Conservation (phyloP, 2,113 vertebrate genomes). For the Rhinolophus ferrumequinum region DNA sequence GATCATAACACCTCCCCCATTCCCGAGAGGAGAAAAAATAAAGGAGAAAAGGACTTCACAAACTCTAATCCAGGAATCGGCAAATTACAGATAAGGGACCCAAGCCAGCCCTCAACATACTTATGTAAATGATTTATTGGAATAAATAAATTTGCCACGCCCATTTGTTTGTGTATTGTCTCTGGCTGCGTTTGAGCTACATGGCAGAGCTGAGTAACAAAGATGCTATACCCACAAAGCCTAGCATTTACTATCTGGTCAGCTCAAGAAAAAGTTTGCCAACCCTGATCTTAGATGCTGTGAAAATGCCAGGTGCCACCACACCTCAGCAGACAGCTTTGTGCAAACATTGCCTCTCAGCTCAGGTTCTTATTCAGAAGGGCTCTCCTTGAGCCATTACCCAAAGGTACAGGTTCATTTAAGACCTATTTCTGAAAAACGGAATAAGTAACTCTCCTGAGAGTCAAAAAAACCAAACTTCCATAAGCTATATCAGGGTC, state of each 20-base stretch:
- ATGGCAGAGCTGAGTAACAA: background rate
- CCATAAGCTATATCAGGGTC: fast-evolving
- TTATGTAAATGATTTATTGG: background rate
- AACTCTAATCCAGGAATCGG: background rate
- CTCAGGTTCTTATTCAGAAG: background rate
- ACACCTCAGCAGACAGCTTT: fast-evolving
- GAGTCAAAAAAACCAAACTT: background rate
- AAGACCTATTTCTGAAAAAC: background rate
- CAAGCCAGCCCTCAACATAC: too few relatives aligned
- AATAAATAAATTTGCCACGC: background rate
- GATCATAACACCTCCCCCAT: background rate
- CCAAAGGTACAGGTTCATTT: background rate
- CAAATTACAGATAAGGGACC: background rate
- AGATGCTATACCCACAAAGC: fast-evolving
- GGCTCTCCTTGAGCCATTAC: background rate
- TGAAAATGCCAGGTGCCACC: fast-evolving
- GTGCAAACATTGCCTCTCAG: background rate
- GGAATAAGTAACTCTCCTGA: background rate
- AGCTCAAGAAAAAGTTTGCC: background rate
- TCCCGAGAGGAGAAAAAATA: background rate
- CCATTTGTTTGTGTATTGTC: background rate
- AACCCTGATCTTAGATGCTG: fast-evolving
- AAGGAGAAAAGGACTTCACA: background rate
- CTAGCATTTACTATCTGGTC: background rate
- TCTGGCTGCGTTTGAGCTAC: background rate